Percentiles rank a stretch among this genome's conserved stretches.
phyloP scores from a whole-genome alignment of 2,888 invertebrate species.

The Zeuzera pyrina region DNA sequence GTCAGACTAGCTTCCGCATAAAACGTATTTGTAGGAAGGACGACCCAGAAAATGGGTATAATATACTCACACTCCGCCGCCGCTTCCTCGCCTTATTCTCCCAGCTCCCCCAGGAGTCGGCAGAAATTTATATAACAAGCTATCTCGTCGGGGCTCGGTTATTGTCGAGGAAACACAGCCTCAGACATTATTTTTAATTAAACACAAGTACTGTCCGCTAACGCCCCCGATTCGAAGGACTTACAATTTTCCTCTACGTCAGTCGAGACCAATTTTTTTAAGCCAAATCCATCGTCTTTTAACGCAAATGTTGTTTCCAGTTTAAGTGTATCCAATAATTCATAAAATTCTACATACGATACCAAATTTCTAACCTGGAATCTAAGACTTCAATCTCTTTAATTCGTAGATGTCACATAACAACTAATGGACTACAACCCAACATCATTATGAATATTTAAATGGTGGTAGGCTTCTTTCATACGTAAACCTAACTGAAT shows the following conservation, averaged over 20 bases:
- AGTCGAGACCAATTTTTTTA: constrained; percentile 22
- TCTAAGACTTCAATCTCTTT: too few species aligned
- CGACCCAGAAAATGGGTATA: constrained; percentile 74
- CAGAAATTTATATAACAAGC: constrained; percentile 73
- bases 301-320: too few species aligned
- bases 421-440: too few species aligned
- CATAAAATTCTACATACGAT: too few species aligned
- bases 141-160: constrained; percentile 65
- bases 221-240: constrained; percentile 39
- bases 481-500: too few species aligned
- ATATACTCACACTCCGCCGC: constrained; percentile 68
- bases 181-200: constrained; percentile 69
- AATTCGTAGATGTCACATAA: too few species aligned
- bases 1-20: constrained; percentile 68
- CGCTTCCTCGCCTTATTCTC: constrained; percentile 62
- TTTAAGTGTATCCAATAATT: too few species aligned
- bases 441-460: too few species aligned
- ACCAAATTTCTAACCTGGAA: too few species aligned
- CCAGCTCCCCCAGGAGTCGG: constrained; percentile 63
- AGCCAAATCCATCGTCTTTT: too few species aligned
- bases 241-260: constrained; percentile 31
- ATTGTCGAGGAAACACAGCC: constrained; percentile 65
- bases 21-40: constrained; percentile 74
- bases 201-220: constrained; percentile 52
- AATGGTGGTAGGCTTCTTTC: too few species aligned